Conservation (phyloP, 2,888 invertebrate genomes). For the Pantelozetes paolii region DNA sequence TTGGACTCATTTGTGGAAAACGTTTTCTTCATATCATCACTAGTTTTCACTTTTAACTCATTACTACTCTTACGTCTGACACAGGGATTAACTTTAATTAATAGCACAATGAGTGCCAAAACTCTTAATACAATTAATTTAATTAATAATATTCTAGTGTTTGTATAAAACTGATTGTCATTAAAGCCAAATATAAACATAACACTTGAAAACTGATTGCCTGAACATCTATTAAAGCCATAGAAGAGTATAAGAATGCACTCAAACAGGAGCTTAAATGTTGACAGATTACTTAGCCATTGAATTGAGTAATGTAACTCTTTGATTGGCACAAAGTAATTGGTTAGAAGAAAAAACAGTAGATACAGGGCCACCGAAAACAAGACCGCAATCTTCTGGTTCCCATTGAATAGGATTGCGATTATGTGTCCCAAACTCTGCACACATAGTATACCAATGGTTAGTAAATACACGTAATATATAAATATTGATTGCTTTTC, state of each 20-base stretch:
- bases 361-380: constrained; percentile 26
- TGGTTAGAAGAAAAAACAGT: constrained; percentile 4
- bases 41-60: not conserved
- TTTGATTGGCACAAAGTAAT: constrained; percentile 5
- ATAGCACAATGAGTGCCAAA: constrained; percentile 10
- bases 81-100: not conserved
- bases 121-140: constrained; percentile 20
- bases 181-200: constrained; percentile 29
- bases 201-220: constrained; percentile 13
- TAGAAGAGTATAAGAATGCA: constrained; percentile 24
- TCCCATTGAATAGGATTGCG: constrained; percentile 23
- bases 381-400: constrained; percentile 20
- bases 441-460: not conserved
- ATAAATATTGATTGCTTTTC: not conserved
- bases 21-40: not conserved
- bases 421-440: constrained; percentile 32
- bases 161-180: constrained; percentile 24
- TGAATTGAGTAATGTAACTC: constrained; percentile 2
- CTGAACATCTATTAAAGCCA: constrained; percentile 32
- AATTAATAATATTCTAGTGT: not conserved
- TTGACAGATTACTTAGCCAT: constrained; percentile 14
- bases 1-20: not conserved
- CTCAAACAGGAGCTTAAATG: constrained; percentile 13
- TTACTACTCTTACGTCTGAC: not conserved
- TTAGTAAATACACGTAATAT: not conserved